phyloP scores from a whole-genome alignment of 1,140 invertebrate species.

The Cherax quadricarinatus region DNA sequence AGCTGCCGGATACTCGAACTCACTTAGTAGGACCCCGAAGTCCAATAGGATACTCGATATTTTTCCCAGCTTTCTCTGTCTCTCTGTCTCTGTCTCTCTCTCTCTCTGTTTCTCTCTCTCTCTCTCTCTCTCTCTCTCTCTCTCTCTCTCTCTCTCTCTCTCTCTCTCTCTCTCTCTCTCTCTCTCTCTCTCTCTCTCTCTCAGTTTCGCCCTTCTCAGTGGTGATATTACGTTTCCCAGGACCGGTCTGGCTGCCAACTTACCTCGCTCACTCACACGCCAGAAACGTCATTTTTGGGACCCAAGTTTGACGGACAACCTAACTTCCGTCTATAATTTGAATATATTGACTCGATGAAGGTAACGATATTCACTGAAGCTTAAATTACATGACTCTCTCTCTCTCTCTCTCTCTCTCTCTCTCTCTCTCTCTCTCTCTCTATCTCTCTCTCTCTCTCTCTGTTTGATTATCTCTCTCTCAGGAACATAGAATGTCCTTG shows the following conservation, averaged over 20 bases:
- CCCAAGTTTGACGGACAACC: too few species aligned
- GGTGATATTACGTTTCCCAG: too few species aligned
- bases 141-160: neutral
- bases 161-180: neutral
- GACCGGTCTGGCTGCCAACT: too few species aligned
- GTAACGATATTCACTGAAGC: neutral
- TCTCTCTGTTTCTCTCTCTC: neutral
- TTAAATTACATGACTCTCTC: neutral
- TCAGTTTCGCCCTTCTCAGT: neutral
- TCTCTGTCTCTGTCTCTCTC: neutral
- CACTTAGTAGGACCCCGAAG: too few species aligned
- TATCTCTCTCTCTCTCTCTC: neutral
- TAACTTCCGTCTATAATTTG: too few species aligned
- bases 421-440: neutral
- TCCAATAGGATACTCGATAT: too few species aligned
- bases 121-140: neutral
- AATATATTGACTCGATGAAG: constrained; percentile 2
- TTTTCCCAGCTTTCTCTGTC: neutral
- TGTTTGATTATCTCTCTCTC: neutral
- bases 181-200: neutral
- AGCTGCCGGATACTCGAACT: too few species aligned
- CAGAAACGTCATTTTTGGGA: too few species aligned
- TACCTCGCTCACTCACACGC: too few species aligned
- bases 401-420: neutral
- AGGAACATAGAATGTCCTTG: neutral